Percentiles rank a stretch among this genome's conserved stretches.
Conservation (phyloP, 2,888 invertebrate species). For the Lasioglossum marginatum region DNA sequence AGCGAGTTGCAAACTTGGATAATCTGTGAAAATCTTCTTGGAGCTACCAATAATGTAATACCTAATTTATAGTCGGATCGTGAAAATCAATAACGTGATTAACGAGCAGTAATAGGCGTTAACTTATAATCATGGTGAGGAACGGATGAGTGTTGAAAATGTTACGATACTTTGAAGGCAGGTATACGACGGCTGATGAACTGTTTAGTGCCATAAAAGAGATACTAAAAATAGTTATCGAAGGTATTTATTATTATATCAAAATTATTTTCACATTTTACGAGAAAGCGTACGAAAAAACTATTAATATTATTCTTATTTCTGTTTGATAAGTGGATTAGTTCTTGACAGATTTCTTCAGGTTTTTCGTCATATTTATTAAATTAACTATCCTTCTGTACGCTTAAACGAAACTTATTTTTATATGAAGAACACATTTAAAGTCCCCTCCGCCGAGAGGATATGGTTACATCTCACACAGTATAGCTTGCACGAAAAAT, state of each 20-base stretch:
- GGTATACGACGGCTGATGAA: neutral
- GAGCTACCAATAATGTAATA: neutral
- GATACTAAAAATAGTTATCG: neutral
- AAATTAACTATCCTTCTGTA: neutral
- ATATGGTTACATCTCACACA: neutral
- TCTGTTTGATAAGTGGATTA: neutral
- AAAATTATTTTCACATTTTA: neutral
- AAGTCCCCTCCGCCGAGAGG: neutral
- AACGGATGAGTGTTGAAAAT: neutral
- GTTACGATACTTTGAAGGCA: neutral
- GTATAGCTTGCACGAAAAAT: neutral
- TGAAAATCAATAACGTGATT: conserved; percentile 10
- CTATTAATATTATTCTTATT: neutral
- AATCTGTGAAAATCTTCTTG: conserved; percentile 4
- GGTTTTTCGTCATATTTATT: neutral
- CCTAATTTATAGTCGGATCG: conserved; percentile 10
- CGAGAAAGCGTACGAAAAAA: neutral
- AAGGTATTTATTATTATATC: neutral
- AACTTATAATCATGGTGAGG: neutral
- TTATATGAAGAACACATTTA: neutral
- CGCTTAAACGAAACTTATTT: neutral
- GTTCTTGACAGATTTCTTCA: neutral
- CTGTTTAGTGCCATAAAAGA: too few species aligned
- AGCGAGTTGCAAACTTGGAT: neutral
- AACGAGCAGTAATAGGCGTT: conserved; percentile 3